Evolutionary conservation across 2,888 invertebrate species (phyloP).

Genomic region (Parasteatoda lunata): DNA sequence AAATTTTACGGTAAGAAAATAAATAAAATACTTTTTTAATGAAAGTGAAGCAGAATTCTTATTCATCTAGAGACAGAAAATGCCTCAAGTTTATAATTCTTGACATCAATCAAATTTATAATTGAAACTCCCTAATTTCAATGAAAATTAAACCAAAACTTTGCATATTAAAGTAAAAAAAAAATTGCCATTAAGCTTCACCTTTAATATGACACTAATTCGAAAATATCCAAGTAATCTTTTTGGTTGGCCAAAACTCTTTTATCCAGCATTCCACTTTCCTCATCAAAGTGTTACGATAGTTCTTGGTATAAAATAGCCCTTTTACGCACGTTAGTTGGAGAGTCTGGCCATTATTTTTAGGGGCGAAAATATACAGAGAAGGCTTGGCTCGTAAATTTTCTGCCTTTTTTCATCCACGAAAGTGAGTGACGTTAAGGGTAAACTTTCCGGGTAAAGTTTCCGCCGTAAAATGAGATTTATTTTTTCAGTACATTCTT

Average conservation of each 20-base stretch:
- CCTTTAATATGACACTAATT: too few species aligned
- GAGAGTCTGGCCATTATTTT: slow-evolving; percentile 22
- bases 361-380: background rate
- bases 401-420: background rate
- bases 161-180: too few species aligned
- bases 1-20: too few species aligned
- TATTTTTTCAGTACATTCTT: slow-evolving; percentile 1
- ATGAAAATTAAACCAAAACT: too few species aligned
- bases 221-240: too few species aligned
- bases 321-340: slow-evolving; percentile 6
- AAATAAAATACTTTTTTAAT: too few species aligned
- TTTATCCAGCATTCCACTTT: slow-evolving; percentile 18
- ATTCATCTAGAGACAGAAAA: too few species aligned
- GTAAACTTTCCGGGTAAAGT: slow-evolving; percentile 38
- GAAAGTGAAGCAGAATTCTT: too few species aligned
- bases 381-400: slow-evolving; percentile 28
- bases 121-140: too few species aligned
- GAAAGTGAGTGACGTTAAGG: slow-evolving; percentile 26
- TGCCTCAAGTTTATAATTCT: too few species aligned
- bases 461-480: background rate
- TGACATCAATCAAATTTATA: too few species aligned
- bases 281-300: slow-evolving; percentile 35
- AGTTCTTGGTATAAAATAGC: slow-evolving; percentile 25
- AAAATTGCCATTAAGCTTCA: too few species aligned
- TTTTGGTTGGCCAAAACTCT: background rate